phyloP scores from a whole-genome alignment of 1,140 invertebrate genomes.

The Heliconius congener region DNA sequence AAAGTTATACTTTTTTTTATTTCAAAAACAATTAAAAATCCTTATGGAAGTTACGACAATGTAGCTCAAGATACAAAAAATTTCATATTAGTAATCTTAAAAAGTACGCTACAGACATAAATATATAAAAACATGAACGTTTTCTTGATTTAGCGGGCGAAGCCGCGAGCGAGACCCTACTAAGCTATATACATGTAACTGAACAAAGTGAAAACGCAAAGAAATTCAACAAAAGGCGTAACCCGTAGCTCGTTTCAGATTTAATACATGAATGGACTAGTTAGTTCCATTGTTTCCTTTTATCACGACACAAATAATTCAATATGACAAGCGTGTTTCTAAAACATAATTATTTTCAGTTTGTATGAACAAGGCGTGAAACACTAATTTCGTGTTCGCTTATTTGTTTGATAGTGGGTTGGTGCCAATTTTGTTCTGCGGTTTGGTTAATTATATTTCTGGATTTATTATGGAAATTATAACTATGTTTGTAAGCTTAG shows the following conservation, averaged over 20 bases:
- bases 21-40: too few relatives aligned
- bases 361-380: constrained; percentile 7
- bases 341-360: background rate
- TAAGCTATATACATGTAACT: too few relatives aligned
- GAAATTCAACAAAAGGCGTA: background rate
- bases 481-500: too few relatives aligned
- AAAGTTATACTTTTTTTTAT: too few relatives aligned
- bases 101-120: too few relatives aligned
- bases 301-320: background rate
- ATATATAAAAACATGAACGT: too few relatives aligned
- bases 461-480: background rate
- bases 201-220: background rate
- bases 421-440: background rate
- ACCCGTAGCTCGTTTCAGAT: background rate
- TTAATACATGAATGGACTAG: background rate
- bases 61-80: too few relatives aligned
- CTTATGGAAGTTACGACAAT: too few relatives aligned
- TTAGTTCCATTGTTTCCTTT: background rate
- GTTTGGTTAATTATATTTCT: background rate
- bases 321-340: background rate
- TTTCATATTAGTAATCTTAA: too few relatives aligned
- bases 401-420: background rate
- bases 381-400: background rate
- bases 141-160: too few relatives aligned
- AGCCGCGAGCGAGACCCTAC: too few relatives aligned